Conservation (phyloP, 2,797 vertebrate genomes). For the Pipistrellus nathusii region DNA sequence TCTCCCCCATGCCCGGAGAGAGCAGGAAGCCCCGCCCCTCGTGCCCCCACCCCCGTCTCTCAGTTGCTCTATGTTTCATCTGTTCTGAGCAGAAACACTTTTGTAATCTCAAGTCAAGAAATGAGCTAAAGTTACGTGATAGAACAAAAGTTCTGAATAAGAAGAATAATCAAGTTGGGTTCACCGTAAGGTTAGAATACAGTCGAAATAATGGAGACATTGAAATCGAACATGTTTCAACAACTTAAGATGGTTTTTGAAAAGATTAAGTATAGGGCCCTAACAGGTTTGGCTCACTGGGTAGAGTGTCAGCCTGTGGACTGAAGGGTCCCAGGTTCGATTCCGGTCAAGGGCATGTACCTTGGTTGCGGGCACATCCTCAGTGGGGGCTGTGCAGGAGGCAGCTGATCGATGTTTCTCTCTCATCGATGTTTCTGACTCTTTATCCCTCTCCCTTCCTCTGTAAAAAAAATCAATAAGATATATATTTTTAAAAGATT, state of each 20-base stretch:
- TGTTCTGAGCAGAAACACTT: conserved; percentile 82
- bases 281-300: no score
- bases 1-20: conserved; percentile 44
- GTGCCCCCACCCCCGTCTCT: background rate
- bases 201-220: conserved; percentile 39
- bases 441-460: no score
- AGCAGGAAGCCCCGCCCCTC: conserved; percentile 32
- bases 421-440: no score
- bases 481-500: background rate
- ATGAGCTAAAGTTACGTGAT: conserved; percentile 19
- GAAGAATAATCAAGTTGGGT: conserved; percentile 57
- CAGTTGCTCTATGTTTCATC: conserved; percentile 38
- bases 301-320: no score
- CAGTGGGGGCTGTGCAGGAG: no score
- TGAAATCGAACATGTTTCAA: conserved; percentile 51
- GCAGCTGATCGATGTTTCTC: no score
- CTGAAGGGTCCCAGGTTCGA: no score
- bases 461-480: no score
- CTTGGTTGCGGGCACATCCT: no score
- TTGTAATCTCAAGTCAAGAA: conserved; percentile 70
- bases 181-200: conserved; percentile 60
- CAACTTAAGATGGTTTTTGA: background rate
- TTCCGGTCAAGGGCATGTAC: no score
- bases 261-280: conserved; percentile 13
- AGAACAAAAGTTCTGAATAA: conserved; percentile 69